Evolutionary conservation across 2,888 invertebrate species (phyloP), one percentile per base, ranked within the genome.

Genomic region (Eurois occulta): DNA sequence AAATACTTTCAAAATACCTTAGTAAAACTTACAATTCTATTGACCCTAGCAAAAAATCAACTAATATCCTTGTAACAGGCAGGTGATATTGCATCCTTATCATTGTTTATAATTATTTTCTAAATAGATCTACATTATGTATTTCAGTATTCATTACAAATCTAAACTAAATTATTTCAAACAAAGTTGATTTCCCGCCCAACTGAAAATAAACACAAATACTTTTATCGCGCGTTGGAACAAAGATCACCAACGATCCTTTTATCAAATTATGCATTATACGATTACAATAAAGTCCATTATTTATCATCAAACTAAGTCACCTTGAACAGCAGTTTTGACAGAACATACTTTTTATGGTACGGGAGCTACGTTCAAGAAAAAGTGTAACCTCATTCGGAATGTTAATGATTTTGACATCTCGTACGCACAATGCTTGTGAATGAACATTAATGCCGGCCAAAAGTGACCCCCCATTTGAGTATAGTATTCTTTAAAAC

Each of bases 371-470:
- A 78, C 24, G 62, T n/a, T 10, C 62, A 62, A 48, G 41, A 62
- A 62, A 66, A 72, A 55, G 52, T 72, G 60, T 80, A 77, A 78
- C 80, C 78, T 76, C 68, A 65, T 74, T 78, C 46, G 68, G 58
- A 76, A 80, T 75, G 32, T 69, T 85, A 85, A 72, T 80, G 73
- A 75, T 76, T 73, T 72, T 78, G 83, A 83, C 75, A 79, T 75
- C 11, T 77, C 58, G 60, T 80, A 83, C 77, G 74, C 80, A 77
- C 72, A 83, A 77, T 68, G 75, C 67, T 18, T 48, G 78, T 68
- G 81, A 86, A 86, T 81, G 86, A 79, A 77, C 68, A 60, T 75
- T 71, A 41, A 55, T 32, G 62, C 65, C 65, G 16, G n/a, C 8
- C 73, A 35, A 58, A 74, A 77, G 1, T 58, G 32, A 32, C 75